These are phyloP conservation scores for Pseudochromis fuscus DNA, from an alignment of 2,797 vertebrate genomes.

Conservation along the genomic window DNA sequence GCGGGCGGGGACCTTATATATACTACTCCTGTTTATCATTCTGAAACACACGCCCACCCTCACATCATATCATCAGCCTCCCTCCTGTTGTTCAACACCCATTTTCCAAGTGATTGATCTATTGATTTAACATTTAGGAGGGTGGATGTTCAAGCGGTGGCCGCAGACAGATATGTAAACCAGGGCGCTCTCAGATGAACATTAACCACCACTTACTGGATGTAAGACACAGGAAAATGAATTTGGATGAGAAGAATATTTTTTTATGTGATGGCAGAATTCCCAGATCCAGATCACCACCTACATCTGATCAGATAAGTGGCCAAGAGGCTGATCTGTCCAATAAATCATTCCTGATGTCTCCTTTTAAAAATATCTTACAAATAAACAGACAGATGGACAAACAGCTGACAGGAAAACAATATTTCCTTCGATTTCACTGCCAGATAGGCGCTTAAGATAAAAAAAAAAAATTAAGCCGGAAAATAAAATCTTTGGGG, in stretches of 20 bases:
- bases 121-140: constrained; percentile 62
- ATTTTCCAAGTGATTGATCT: constrained; percentile 70
- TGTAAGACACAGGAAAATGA: constrained; percentile 18
- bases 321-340: constrained; percentile 17
- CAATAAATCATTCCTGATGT: constrained; percentile 33
- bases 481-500: neutral
- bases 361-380: constrained; percentile 24
- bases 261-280: constrained; percentile 18
- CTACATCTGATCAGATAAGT: constrained; percentile 30
- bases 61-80: constrained; percentile 51
- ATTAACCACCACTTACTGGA: constrained; percentile 18
- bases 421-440: constrained; percentile 20
- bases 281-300: constrained; percentile 26
- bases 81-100: constrained; percentile 39
- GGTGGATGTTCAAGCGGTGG: constrained; percentile 46
- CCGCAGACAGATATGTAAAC: constrained; percentile 57
- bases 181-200: constrained; percentile 16
- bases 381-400: constrained; percentile 35
- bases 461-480: neutral
- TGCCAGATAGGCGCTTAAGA: constrained; percentile 5
- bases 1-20: no score
- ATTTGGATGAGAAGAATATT: neutral
- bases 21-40: constrained; percentile 74
- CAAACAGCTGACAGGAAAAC: constrained; percentile 39
- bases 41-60: constrained; percentile 56